phyloP scores from a whole-genome alignment of 1,140 invertebrate genomes.

The Pachypeltis micranthus region DNA sequence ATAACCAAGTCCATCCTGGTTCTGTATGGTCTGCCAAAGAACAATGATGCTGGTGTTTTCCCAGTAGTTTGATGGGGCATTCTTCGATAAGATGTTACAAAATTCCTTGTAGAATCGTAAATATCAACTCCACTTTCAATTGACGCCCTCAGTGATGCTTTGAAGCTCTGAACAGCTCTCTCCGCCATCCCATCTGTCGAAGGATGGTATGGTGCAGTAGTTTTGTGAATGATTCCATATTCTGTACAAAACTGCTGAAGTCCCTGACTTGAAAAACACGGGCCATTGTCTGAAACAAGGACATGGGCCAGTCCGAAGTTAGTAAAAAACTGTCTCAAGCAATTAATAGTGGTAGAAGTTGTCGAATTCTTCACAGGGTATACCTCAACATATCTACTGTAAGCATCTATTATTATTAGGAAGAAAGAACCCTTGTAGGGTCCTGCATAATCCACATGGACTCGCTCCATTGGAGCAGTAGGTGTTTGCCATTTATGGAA shows the following conservation, averaged over 20 bases:
- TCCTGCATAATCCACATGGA: neutral
- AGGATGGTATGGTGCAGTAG: neutral
- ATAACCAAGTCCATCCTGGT: neutral
- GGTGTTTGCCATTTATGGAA: neutral
- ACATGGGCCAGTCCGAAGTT: too few species aligned
- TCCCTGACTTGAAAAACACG: too few species aligned
- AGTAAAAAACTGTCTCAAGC: too few species aligned
- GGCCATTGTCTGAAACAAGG: too few species aligned
- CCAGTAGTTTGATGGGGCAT: neutral
- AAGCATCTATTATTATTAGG: too few species aligned
- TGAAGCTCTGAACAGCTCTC: neutral
- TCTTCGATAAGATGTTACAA: neutral
- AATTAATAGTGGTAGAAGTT: too few species aligned
- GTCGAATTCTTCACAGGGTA: too few species aligned
- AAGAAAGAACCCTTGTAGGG: too few species aligned
- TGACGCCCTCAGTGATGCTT: neutral
- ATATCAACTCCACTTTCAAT: too few species aligned
- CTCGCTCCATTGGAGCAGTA: neutral
- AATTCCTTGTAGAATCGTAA: neutral
- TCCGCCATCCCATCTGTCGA: neutral
- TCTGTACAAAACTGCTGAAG: too few species aligned
- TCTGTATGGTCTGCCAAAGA: neutral
- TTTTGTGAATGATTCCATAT: too few species aligned
- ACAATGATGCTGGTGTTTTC: neutral
- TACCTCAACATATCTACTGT: too few species aligned